Evolutionary conservation across 2,888 invertebrate species (phyloP).

Genomic region (Gisinianus flammeolus): DNA sequence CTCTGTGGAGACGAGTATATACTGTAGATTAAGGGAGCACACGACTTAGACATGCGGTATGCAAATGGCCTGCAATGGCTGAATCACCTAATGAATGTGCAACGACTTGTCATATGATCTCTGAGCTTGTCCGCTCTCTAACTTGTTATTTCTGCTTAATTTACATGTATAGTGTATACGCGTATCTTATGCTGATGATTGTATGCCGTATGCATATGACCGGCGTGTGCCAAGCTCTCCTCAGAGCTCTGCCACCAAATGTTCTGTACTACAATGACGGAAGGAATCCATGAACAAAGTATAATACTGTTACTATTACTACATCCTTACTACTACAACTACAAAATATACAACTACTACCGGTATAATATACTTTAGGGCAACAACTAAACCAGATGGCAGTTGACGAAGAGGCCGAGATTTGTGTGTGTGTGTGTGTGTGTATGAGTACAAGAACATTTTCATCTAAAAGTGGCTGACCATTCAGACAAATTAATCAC

Average conservation of each 20-base stretch:
- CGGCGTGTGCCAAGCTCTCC: constrained; percentile 10
- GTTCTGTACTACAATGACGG: background rate
- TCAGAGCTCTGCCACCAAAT: background rate
- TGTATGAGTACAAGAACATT: background rate
- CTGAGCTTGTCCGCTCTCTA: constrained; percentile 8
- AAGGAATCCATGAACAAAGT: background rate
- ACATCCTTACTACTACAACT: too few relatives aligned
- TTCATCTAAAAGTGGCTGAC: constrained; percentile 25
- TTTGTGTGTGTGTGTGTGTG: background rate
- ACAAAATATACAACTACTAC: too few relatives aligned
- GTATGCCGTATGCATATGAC: constrained; percentile 10
- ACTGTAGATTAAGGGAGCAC: background rate
- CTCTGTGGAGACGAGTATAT: too few relatives aligned
- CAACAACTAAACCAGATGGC: background rate
- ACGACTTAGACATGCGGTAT: constrained; percentile 29
- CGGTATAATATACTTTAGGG: too few relatives aligned
- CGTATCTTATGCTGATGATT: background rate
- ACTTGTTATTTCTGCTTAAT: background rate
- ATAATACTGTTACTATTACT: too few relatives aligned
- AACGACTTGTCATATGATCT: constrained; percentile 35
- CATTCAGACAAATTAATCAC: constrained; percentile 35
- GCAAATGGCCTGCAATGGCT: constrained; percentile 38
- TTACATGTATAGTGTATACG: background rate
- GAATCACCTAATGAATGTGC: constrained; percentile 37
- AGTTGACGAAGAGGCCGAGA: background rate